Evolutionary conservation across 2,888 invertebrate genomes (phyloP).

Genomic region (Cynaeus angustus): DNA sequence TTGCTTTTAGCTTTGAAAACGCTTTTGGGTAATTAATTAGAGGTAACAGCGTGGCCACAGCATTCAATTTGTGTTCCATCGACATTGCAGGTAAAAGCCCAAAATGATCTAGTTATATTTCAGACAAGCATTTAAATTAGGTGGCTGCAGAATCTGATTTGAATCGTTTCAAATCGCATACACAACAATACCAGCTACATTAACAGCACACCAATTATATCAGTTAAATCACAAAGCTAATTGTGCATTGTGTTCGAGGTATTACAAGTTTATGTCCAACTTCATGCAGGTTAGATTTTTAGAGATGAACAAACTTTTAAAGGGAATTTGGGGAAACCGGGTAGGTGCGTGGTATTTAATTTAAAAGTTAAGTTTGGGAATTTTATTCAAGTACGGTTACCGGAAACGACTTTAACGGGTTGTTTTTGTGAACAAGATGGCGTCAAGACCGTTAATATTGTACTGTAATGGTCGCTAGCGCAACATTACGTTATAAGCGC

Average conservation of each 20-base stretch:
- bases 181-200: conserved; percentile 34
- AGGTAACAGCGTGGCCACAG: conserved; percentile 11
- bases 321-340: conserved; percentile 1
- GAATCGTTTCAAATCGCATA: conserved; percentile 36
- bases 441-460: conserved; percentile 1
- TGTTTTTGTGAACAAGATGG: neutral
- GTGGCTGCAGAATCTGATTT: conserved; percentile 37
- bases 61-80: conserved; percentile 33
- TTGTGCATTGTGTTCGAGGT: conserved; percentile 24
- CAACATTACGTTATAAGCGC: conserved; percentile 30
- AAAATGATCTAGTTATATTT: conserved; percentile 34
- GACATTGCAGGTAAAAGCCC: conserved; percentile 23
- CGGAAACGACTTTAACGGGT: no score
- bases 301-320: conserved; percentile 7
- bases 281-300: neutral
- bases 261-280: neutral
- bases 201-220: conserved; percentile 36
- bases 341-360: conserved; percentile 6
- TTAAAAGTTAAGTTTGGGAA: neutral
- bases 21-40: conserved; percentile 21
- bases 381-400: neutral
- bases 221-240: conserved; percentile 37
- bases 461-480: neutral
- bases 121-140: conserved; percentile 38
- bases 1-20: neutral